Conservation (phyloP, 1,140 invertebrate species). For the Ylistrum balloti region DNA sequence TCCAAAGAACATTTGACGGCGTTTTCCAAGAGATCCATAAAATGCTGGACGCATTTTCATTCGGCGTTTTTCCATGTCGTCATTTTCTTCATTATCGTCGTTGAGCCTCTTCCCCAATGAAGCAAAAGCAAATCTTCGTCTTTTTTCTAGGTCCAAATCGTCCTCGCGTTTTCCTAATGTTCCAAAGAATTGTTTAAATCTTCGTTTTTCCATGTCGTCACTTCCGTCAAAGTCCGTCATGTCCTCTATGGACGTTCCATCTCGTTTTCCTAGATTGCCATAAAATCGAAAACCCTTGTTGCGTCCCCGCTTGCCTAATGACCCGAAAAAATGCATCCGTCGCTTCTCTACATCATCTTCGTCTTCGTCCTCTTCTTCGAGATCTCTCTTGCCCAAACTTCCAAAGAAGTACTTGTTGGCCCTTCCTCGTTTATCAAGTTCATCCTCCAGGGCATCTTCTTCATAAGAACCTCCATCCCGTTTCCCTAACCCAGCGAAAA, state of each 20-base stretch:
- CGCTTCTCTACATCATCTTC: not conserved
- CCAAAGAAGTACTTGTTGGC: not conserved
- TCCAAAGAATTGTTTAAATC: not conserved
- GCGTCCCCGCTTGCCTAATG: not conserved
- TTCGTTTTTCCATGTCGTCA: slow-evolving; percentile 27
- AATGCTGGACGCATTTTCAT: not conserved
- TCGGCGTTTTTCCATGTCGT: not conserved
- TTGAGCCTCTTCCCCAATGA: not conserved
- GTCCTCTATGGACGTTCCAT: not conserved
- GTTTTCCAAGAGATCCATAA: slow-evolving; percentile 19
- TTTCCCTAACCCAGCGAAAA: not conserved
- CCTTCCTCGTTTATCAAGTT: not conserved
- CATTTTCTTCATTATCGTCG: not conserved
- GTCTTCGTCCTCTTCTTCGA: not conserved
- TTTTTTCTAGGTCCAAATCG: not conserved
- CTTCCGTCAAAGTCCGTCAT: not conserved
- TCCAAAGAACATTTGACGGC: not conserved
- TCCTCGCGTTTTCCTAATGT: not conserved
- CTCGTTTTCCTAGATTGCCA: not conserved
- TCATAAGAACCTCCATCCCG: not conserved
- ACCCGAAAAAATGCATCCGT: not conserved
- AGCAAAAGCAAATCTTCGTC: not conserved
- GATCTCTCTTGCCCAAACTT: not conserved
- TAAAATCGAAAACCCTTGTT: not conserved
- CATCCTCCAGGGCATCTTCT: not conserved